Evolutionary conservation across 2,888 invertebrate genomes (phyloP), one percentile per base, ranked within the genome.

Genomic region (Iphiclides podalirius): DNA sequence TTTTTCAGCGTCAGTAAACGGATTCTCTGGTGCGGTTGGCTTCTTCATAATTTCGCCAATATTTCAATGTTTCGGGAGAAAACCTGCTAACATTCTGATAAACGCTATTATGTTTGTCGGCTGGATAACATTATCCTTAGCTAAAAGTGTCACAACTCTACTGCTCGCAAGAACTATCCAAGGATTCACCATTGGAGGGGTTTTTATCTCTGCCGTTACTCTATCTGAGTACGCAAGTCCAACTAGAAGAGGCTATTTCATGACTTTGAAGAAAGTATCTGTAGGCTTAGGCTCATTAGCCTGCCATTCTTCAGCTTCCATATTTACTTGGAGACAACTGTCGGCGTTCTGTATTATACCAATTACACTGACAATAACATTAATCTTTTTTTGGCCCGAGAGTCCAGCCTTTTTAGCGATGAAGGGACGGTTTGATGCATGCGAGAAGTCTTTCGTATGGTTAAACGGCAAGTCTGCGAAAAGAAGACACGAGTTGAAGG

Each of bases 401-500:
- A 77, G 75, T 26, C 77, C 75, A 1, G 61, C 67, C 0, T 67
- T 54, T 46, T 57, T 69, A 8, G 77, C 72, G 0, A 52, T 69
- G 51, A 71, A 62, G 49, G 74, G 72, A 1, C 60, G 59, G 16
- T 72, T 63, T 50, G 55, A 56, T 1, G 72, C 74, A 11, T 72
- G 69, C 41, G 58, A 69, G 39, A 55, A 59, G 23, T 60, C 70
- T 0, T 74, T 65, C 39, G 47, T 47, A 6, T 75, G 68, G 68
- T 45, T 73, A 0, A 47, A 66, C 7, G 75, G 72, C 12, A 51
- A 53, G 16, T 54, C 64, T 1, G 14, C 16, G 0, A 43, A 59
- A 16, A 65, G 59, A 8, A 47, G 57, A 26, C 58, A 54, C 8
- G 67, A 72, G 11, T 47, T 72, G 8, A 44, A 63, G 1, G 55